These are phyloP conservation scores for Platypus cylindrus DNA, from an alignment of 2,888 invertebrate genomes.

Conservation along the genomic window DNA sequence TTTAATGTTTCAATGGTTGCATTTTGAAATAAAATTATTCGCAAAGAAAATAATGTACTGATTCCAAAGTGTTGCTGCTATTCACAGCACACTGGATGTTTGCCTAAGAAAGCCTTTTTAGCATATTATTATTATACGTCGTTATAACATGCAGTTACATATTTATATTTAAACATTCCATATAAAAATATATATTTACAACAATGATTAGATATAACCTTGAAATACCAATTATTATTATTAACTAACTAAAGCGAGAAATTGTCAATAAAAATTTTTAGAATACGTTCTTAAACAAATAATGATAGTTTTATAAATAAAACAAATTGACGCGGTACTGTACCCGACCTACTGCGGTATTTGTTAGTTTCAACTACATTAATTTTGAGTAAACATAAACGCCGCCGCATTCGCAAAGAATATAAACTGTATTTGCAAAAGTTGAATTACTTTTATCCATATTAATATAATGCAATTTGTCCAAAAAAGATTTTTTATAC, in stretches of 20 bases:
- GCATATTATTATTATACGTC: constrained; percentile 30
- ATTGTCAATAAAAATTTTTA: constrained; percentile 33
- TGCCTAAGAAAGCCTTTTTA: constrained; percentile 36
- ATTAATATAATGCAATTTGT: constrained; percentile 30
- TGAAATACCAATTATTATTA: constrained; percentile 14
- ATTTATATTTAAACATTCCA: constrained; percentile 32
- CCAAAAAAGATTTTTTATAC: constrained; percentile 26
- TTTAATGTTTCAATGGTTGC: constrained; percentile 7
- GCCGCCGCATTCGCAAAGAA: too few species aligned
- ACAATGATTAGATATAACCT: constrained; percentile 15
- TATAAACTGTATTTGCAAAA: too few species aligned
- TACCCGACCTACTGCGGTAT: too few species aligned
- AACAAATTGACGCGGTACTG: too few species aligned
- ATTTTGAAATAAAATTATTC: constrained; percentile 30
- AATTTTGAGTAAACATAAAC: too few species aligned
- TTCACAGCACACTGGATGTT: constrained; percentile 32
- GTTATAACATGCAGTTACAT: constrained; percentile 28
- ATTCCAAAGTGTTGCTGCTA: constrained; percentile 33
- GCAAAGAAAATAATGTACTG: constrained; percentile 29
- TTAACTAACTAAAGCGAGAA: too few species aligned
- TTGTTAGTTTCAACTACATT: too few species aligned
- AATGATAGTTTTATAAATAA: too few species aligned
- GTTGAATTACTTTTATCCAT: too few species aligned
- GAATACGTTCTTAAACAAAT: too few species aligned
- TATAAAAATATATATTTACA: constrained; percentile 15